phyloP scores from a whole-genome alignment of 1,140 invertebrate genomes.

The Neodiprion pinetum region DNA sequence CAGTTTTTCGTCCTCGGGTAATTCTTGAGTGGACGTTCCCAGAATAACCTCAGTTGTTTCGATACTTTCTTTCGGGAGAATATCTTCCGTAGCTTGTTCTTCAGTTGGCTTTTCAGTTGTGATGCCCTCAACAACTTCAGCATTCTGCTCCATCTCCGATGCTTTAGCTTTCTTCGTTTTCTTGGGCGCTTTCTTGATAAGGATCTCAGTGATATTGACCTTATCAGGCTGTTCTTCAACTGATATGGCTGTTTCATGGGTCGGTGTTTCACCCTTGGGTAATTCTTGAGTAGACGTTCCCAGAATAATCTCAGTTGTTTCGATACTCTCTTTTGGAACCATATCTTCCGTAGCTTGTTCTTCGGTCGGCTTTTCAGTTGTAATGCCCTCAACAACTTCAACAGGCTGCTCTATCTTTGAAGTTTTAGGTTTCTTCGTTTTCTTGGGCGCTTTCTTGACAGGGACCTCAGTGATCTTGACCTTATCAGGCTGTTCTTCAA shows the following conservation, averaged over 20 bases:
- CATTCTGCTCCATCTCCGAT: constrained; percentile 18
- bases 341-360: constrained; percentile 18
- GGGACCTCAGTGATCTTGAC: constrained; percentile 28
- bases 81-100: constrained; percentile 10
- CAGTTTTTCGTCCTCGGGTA: not conserved
- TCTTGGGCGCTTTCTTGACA: constrained; percentile 21
- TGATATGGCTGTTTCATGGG: constrained; percentile 26
- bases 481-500: constrained; percentile 34
- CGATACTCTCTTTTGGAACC: not conserved
- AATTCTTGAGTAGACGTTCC: constrained; percentile 19
- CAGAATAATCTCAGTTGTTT: constrained; percentile 8
- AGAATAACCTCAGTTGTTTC: constrained; percentile 10
- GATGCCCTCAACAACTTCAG: constrained; percentile 19
- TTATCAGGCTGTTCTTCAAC: constrained; percentile 22
- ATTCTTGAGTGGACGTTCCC: not conserved
- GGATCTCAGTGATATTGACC: constrained; percentile 20
- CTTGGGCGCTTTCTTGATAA: constrained; percentile 23
- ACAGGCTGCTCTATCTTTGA: constrained; percentile 22
- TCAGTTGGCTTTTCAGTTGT: constrained; percentile 30
- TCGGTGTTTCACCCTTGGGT: constrained; percentile 21
- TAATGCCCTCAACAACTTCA: constrained; percentile 24
- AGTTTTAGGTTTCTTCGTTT: constrained; percentile 21
- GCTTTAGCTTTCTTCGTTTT: constrained; percentile 27
- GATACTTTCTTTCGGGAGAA: constrained; percentile 14
- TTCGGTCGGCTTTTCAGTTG: constrained; percentile 18